Conservation (phyloP, 2,797 vertebrate species). For the Dendrocincla fuliginosa region DNA sequence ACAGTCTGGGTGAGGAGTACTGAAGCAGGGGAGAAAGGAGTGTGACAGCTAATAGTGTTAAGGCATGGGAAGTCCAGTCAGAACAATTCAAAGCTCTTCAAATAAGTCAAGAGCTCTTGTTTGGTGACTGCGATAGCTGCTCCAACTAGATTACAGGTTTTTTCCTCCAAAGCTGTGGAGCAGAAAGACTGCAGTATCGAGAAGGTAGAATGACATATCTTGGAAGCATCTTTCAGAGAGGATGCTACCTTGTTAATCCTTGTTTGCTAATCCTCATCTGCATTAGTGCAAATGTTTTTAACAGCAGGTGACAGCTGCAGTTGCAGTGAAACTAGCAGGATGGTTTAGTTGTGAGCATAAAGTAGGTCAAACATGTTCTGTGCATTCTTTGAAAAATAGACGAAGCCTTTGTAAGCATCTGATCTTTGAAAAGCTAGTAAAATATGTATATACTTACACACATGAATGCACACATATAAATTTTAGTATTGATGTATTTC, state of each 20-base stretch:
- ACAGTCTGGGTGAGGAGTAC: not conserved
- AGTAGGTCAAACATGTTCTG: not conserved
- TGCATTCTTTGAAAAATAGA: not conserved
- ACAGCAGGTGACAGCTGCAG: slow-evolving; percentile 25
- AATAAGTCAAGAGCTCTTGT: not conserved
- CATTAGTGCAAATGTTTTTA: slow-evolving; percentile 7
- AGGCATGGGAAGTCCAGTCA: not conserved
- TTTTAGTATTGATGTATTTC: not conserved
- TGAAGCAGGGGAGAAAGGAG: not conserved
- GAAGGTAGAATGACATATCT: not conserved
- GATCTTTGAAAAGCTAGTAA: not conserved
- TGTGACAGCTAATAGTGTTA: not conserved
- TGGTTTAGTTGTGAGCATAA: not conserved
- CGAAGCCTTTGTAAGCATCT: not conserved
- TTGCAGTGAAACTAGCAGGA: not conserved
- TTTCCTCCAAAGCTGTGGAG: not conserved
- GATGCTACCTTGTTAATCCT: slow-evolving; percentile 15
- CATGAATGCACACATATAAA: rapidly evolving
- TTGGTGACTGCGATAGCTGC: not conserved
- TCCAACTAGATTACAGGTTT: not conserved
- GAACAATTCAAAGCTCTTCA: not conserved
- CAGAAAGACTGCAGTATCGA: not conserved
- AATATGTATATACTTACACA: rapidly evolving
- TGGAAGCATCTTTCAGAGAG: not conserved
- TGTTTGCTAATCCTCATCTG: not conserved